A percentile compares a stretch with the other conserved stretches of the same genome.
Evolutionary conservation across 2,113 vertebrate species (phyloP).

Genomic region (Pipra filicauda): DNA sequence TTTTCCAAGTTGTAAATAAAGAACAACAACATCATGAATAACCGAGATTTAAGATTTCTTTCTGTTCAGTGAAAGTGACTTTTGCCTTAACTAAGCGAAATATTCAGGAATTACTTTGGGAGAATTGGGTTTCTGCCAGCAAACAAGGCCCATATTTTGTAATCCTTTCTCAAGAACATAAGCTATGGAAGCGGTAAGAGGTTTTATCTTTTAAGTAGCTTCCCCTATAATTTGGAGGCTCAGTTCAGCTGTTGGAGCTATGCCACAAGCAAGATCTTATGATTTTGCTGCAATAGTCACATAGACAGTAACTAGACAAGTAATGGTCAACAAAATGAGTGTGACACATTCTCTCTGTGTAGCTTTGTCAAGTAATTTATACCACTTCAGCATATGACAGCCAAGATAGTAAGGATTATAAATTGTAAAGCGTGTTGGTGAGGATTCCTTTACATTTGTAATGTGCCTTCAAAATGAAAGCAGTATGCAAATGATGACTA

Average conservation of each 20-base stretch:
- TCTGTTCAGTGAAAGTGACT: neutral
- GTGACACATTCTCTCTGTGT: neutral
- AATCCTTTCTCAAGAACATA: neutral
- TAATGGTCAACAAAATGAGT: neutral
- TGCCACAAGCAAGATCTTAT: neutral
- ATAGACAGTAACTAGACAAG: neutral
- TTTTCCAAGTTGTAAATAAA: conserved; percentile 9
- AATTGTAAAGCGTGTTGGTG: neutral
- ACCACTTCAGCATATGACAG: neutral
- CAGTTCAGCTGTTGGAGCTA: neutral
- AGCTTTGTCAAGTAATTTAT: neutral
- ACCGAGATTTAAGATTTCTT: neutral
- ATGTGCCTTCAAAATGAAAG: conserved; percentile 29
- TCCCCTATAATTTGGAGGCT: neutral
- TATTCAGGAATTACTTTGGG: neutral
- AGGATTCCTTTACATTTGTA: conserved; percentile 22
- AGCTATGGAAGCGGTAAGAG: neutral
- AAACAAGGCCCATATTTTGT: neutral
- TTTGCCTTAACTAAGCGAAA: neutral
- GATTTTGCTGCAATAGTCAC: neutral
- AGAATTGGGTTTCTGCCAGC: neutral
- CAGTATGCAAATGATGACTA: conserved; percentile 16
- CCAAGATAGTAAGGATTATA: conserved; percentile 11
- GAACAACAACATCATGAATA: neutral
- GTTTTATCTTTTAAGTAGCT: conserved; percentile 19